Conservation (phyloP, 2,797 vertebrate species). For the Cirrhinus molitorella region DNA sequence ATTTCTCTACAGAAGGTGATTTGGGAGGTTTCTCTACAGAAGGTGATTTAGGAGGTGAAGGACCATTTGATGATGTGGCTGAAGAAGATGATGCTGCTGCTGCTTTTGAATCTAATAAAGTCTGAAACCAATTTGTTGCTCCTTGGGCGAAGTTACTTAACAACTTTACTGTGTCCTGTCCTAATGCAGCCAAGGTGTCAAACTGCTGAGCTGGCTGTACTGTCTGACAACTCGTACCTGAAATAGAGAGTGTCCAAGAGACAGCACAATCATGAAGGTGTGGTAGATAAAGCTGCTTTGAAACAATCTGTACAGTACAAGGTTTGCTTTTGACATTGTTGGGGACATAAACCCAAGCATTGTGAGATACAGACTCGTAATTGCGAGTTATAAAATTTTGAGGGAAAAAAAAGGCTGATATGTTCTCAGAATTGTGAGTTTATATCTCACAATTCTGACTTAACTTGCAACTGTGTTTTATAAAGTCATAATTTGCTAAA, state of each 20-base stretch:
- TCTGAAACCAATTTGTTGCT: conserved; percentile 86
- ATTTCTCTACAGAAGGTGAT: neutral
- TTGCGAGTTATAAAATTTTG: too few relatives aligned
- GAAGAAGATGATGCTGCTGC: neutral
- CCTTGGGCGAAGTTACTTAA: conserved; percentile 82
- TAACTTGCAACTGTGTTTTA: too few relatives aligned
- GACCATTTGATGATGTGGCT: neutral
- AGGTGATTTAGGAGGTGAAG: conserved; percentile 1
- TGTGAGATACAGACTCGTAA: too few relatives aligned
- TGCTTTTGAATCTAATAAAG: conserved; percentile 75
- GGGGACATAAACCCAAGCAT: too few relatives aligned
- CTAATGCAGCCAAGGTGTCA: conserved; percentile 76
- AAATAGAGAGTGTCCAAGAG: neutral
- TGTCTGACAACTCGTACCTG: conserved; percentile 67
- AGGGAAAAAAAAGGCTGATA: too few relatives aligned
- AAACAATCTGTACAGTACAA: neutral
- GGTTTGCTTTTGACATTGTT: too few relatives aligned
- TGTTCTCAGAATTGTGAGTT: too few relatives aligned
- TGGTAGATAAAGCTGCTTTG: neutral
- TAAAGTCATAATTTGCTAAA: too few relatives aligned
- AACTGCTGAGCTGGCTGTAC: conserved; percentile 63
- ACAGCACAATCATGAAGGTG: neutral
- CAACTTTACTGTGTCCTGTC: conserved; percentile 81
- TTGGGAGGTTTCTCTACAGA: conserved; percentile 6
- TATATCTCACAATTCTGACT: too few relatives aligned